Evolutionary conservation across 2,888 invertebrate species (phyloP).

Genomic region (Apamea anceps): DNA sequence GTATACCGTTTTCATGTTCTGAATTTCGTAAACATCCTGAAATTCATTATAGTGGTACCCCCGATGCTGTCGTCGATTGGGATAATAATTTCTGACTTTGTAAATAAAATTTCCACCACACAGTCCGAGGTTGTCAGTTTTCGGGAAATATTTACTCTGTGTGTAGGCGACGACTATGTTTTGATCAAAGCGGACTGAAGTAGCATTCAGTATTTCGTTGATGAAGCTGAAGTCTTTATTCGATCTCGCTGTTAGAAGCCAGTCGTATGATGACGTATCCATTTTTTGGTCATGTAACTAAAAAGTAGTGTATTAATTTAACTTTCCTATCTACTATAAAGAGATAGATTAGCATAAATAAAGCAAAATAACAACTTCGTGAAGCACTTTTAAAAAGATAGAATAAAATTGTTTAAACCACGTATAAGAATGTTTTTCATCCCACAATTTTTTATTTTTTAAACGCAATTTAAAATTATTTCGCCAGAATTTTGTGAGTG

Average conservation of each 20-base stretch:
- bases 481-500: neutral
- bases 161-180: slow-evolving; percentile 80
- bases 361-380: too few relatives aligned
- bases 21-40: slow-evolving; percentile 25
- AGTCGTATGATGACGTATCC: slow-evolving; percentile 82
- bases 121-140: slow-evolving; percentile 60
- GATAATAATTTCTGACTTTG: slow-evolving; percentile 54
- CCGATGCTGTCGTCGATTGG: slow-evolving; percentile 1
- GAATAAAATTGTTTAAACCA: neutral
- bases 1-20: slow-evolving; percentile 69
- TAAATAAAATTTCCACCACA: slow-evolving; percentile 81
- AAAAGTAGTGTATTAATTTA: slow-evolving; percentile 52
- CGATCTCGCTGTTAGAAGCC: slow-evolving; percentile 79
- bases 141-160: slow-evolving; percentile 41
- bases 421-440: neutral
- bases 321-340: neutral
- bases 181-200: slow-evolving; percentile 83
- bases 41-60: slow-evolving; percentile 19
- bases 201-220: slow-evolving; percentile 79
- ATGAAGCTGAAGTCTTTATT: slow-evolving; percentile 75
- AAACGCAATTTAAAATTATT: too few relatives aligned
- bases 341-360: neutral
- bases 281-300: slow-evolving; percentile 79
- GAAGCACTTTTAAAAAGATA: neutral
- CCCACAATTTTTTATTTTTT: neutral